These are phyloP conservation scores for Sinelater perroti DNA, from an alignment of 2,888 invertebrate genomes.

Conservation along the genomic window DNA sequence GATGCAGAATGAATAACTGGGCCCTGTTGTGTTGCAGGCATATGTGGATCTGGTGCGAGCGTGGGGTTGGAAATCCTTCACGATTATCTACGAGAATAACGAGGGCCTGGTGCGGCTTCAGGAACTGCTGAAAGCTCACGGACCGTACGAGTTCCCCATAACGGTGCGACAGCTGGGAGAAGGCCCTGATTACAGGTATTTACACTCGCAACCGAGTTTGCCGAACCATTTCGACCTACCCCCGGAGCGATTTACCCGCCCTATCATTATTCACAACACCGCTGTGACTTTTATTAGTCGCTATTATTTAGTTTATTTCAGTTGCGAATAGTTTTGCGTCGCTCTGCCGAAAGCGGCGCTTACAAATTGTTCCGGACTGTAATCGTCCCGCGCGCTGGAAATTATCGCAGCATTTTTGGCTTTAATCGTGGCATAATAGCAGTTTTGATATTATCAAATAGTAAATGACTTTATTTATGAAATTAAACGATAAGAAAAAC, in stretches of 20 bases:
- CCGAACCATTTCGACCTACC: constrained; percentile 6
- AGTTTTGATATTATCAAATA: too few species aligned
- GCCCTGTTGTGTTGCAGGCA: constrained; percentile 67
- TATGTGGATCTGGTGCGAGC: constrained; percentile 89
- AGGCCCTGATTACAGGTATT: constrained; percentile 83
- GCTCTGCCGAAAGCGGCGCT: constrained; percentile 1
- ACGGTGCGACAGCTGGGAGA: constrained; percentile 86
- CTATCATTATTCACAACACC: constrained; percentile 29
- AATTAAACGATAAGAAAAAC: too few species aligned
- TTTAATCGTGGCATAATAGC: too few species aligned
- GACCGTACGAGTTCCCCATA: constrained; percentile 84
- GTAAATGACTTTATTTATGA: too few species aligned
- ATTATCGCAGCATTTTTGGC: too few species aligned
- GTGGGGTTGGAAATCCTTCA: constrained; percentile 96
- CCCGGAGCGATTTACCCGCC: constrained; percentile 25
- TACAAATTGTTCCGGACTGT: constrained; percentile 13
- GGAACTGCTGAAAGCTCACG: constrained; percentile 87
- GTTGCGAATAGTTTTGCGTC: constrained; percentile 22
- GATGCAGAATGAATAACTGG: constrained; percentile 21
- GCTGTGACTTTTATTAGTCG: constrained; percentile 32
- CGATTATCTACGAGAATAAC: constrained; percentile 95
- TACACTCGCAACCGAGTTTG: constrained; percentile 14
- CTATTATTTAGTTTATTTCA: constrained; percentile 27
- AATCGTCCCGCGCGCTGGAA: neutral
- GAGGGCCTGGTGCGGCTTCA: constrained; percentile 89